Base-by-base conservation (phyloP, 2,888 invertebrate genomes). In the Scaptomyza tumidula region DNA sequence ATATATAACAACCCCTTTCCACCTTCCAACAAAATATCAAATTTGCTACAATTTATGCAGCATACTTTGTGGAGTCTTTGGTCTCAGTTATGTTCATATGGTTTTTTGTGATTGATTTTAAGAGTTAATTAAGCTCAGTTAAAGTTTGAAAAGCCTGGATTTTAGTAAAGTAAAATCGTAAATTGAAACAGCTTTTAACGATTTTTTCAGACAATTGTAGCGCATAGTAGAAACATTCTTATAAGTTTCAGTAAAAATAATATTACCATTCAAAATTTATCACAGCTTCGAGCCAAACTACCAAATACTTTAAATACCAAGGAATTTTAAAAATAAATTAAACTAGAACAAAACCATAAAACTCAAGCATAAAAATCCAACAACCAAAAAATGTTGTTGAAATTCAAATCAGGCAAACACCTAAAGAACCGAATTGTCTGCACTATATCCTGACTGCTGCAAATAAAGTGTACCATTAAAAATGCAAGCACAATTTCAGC, bases 381-480 rank as follows among this genome's bases (percentile, higher is more conserved):
- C n/a, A 29, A 6, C 29, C 29, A 29, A 29, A 29, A 49, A 48
- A 62, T 33, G 7, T n/a, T 48, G 19, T 19, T 24, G 39, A 60
- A 33, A 33, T 39, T 24, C 48, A 33, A 54, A 27, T 43, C 39
- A 24, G 13, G 24, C 16, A 2, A 33, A 41, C 13, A 13, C 0
- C 2, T 2, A 6, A 55, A 33, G n/a, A 14, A 49, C 24, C 10
- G 14, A 35, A 46, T 16, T 49, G 11, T n/a, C 9, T 19, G 10
- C 11, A n/a, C 1, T 45, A 19, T 14, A 6, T 24, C 11, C 45
- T 19, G 13, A 31, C 14, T 45, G 29, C 33, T 41, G 6, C 31
- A 35, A 58, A 41, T 45, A 50, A 65, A 29, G 49, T 65, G 41
- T 50, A 37, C 39, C 14, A 49, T 59, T 46, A n/a, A 64, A 55